Percentiles rank a stretch among this genome's conserved stretches.
Evolutionary conservation across 2,888 invertebrate genomes (phyloP).

Genomic region (Limnephilus lunatus): DNA sequence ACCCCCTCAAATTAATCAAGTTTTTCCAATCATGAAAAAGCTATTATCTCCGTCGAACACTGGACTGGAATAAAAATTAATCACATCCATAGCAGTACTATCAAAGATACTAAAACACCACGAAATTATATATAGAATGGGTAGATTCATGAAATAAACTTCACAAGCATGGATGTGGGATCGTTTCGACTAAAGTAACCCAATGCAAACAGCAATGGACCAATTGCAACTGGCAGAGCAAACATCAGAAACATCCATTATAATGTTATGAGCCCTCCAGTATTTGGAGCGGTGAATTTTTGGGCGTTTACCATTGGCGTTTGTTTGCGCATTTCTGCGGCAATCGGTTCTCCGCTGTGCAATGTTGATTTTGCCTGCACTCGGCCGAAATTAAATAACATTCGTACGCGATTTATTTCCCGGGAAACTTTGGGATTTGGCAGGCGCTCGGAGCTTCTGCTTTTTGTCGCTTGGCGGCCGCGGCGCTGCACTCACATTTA

Average conservation of each 20-base stretch:
- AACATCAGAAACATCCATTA: constrained; percentile 13
- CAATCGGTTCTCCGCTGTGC: background rate
- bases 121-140: background rate
- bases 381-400: constrained; percentile 41
- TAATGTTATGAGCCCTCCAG: constrained; percentile 6
- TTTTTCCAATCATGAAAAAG: too few relatives aligned
- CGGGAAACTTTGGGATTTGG: background rate
- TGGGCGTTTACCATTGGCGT: constrained; percentile 24
- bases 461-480: constrained; percentile 22
- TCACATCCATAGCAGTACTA: too few relatives aligned
- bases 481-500: background rate
- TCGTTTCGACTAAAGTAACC: background rate
- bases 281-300: constrained; percentile 42
- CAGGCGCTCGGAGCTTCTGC: constrained; percentile 5
- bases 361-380: constrained; percentile 39
- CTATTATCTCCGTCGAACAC: too few relatives aligned
- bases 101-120: background rate
- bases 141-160: background rate
- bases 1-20: too few relatives aligned
- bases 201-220: background rate
- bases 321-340: constrained; percentile 34
- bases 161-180: background rate
- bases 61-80: too few relatives aligned
- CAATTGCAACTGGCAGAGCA: background rate
- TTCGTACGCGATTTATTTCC: constrained; percentile 20